Base-by-base conservation (phyloP, 2,888 invertebrate species). In the Steinernema carpocapsae region DNA sequence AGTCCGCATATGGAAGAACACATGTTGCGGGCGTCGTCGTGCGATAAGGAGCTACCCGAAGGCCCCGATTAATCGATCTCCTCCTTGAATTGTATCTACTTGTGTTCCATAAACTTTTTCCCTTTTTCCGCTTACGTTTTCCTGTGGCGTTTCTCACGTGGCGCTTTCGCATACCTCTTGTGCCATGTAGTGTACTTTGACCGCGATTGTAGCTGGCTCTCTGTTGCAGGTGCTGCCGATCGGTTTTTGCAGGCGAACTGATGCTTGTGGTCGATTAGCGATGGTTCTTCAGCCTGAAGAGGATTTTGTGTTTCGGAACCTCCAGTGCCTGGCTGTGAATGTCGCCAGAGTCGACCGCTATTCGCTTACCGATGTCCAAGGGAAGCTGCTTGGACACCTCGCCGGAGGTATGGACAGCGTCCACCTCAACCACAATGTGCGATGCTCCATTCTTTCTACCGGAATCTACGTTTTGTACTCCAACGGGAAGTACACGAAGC, bases 341-440 rank as follows among this genome's bases (percentile, higher is more conserved):
- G 70, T 81, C 42, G 83, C 86, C 0, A 80, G 81, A 73, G 81
- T 80, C 45, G 70, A 79, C 64, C 64, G 72, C 6, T 19, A 72
- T 26, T n/a, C 64, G 29, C 70, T 71, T 19, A 48, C 72, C 14
- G 74, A 79, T n/a, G 70, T 82, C 32, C 73, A 80, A 56, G 43
- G 51, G 24, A 59, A 72, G 29, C 42, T 81, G 64, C 75, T 80
- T 71, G 74, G 82, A 70, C 22, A 71, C 71, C n/a, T 80, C 32
- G 42, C 45, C 19, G 51, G 46, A 14, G 75, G 75, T 4, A 76
- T 83, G n/a, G 80, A 81, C 10, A 70, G 78, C 4, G 76, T 79
- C 29, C 80, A 80, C 12, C 76, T 86, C 72, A 85, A 82, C 74
- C 86, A 86, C 77, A 86, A 86, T 75, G 82, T 85, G 14, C 79